phyloP scores from a whole-genome alignment of 2,113 vertebrate genomes.

The Tupaia chinensis region DNA sequence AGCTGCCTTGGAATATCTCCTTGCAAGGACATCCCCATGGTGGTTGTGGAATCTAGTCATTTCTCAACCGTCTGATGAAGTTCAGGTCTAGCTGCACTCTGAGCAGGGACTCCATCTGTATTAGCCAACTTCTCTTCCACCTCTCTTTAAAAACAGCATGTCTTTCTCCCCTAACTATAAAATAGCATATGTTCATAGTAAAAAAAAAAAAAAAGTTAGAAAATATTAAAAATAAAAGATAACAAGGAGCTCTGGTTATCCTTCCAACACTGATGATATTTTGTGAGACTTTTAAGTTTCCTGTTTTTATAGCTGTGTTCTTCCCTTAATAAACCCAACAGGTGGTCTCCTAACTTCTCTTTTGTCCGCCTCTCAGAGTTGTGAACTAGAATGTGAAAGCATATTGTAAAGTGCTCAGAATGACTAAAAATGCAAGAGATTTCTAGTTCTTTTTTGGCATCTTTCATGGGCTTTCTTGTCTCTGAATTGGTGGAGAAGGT shows the following conservation, averaged over 20 bases:
- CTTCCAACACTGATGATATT: neutral
- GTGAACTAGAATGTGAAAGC: constrained; percentile 2
- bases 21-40: neutral
- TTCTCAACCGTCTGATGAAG: neutral
- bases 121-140: neutral
- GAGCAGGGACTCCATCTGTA: neutral
- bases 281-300: neutral
- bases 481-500: neutral
- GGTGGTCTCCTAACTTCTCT: neutral
- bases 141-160: neutral
- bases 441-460: neutral
- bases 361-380: neutral
- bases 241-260: neutral
- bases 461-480: neutral
- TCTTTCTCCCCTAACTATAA: neutral
- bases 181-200: constrained; percentile 13
- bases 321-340: constrained; percentile 6
- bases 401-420: neutral
- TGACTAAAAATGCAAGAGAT: neutral
- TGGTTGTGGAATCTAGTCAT: neutral
- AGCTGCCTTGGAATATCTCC: neutral
- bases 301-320: neutral
- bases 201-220: neutral
- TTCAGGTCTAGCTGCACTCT: neutral
- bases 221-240: constrained; percentile 49